Percentiles rank a stretch among this genome's conserved stretches.
These are phyloP conservation scores for Anhinga anhinga DNA, from an alignment of 2,113 vertebrate genomes.

Conservation along the genomic window DNA sequence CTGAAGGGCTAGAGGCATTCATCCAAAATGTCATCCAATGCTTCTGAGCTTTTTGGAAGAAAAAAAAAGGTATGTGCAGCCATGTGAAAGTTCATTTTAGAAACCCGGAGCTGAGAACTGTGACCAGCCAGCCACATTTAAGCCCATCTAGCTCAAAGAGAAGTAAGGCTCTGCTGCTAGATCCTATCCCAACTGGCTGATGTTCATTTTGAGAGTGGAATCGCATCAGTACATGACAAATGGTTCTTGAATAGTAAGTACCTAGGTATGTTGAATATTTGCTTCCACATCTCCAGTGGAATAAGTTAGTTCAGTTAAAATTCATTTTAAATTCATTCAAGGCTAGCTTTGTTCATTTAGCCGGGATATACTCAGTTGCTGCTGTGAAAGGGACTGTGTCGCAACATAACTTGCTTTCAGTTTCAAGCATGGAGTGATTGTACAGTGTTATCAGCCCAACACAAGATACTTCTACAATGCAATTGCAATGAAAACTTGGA, in stretches of 20 bases:
- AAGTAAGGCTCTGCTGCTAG: not conserved
- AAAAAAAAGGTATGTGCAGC: not conserved
- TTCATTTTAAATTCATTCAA: not conserved
- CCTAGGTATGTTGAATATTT: not conserved
- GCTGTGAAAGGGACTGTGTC: not conserved
- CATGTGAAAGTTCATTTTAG: not conserved
- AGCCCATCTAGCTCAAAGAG: not conserved
- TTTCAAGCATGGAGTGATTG: not conserved
- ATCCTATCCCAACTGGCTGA: not conserved
- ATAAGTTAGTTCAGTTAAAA: not conserved
- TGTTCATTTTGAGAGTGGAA: not conserved
- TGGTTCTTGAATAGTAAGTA: not conserved
- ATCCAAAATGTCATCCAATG: not conserved
- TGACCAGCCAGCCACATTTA: not conserved
- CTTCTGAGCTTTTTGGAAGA: not conserved
- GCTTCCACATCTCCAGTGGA: not conserved
- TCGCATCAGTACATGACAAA: not conserved
- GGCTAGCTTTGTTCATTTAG: not conserved
- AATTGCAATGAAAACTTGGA: slow-evolving; percentile 4
- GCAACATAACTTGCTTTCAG: not conserved
- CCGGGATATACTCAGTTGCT: not conserved
- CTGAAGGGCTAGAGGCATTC: not conserved
- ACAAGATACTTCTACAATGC: not conserved
- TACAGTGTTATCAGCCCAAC: not conserved
- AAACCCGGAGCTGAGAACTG: not conserved